Evolutionary conservation across 2,113 vertebrate species (phyloP).

Genomic region (Furnarius figulus): DNA sequence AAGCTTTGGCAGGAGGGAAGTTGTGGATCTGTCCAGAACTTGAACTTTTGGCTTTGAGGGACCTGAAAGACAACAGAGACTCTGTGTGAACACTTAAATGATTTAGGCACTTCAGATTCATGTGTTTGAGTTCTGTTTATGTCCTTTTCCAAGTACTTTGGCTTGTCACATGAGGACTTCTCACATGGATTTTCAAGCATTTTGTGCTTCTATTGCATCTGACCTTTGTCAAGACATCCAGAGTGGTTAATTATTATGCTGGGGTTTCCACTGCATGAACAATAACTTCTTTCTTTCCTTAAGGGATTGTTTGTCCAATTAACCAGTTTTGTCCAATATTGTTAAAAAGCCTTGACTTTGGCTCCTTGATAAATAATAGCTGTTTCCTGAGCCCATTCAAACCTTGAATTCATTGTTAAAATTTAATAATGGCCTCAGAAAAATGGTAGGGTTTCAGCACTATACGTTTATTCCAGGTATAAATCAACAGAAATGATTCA

Average conservation of each 20-base stretch:
- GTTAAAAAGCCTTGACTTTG: constrained; percentile 57
- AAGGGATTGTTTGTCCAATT: constrained; percentile 51
- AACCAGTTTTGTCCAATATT: constrained; percentile 43
- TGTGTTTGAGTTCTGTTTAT: neutral
- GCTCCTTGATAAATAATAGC: constrained; percentile 45
- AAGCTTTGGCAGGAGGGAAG: neutral
- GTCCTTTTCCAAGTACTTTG: neutral
- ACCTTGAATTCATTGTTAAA: constrained; percentile 44
- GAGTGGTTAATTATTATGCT: constrained; percentile 51
- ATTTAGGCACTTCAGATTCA: neutral
- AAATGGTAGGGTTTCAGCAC: neutral
- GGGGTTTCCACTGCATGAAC: constrained; percentile 21
- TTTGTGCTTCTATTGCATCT: neutral
- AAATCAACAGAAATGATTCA: neutral
- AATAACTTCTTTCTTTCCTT: constrained; percentile 47
- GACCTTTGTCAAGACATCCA: neutral
- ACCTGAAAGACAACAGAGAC: neutral
- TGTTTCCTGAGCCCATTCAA: constrained; percentile 55
- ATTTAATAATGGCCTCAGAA: constrained; percentile 41
- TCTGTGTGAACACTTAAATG: neutral
- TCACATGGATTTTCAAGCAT: neutral
- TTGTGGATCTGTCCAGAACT: neutral
- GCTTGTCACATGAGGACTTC: neutral
- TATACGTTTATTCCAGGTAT: neutral
- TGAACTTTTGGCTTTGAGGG: neutral